phyloP scores from a whole-genome alignment of 53 echinoderm and acorn worm species.

The Paelopatides confundens region DNA sequence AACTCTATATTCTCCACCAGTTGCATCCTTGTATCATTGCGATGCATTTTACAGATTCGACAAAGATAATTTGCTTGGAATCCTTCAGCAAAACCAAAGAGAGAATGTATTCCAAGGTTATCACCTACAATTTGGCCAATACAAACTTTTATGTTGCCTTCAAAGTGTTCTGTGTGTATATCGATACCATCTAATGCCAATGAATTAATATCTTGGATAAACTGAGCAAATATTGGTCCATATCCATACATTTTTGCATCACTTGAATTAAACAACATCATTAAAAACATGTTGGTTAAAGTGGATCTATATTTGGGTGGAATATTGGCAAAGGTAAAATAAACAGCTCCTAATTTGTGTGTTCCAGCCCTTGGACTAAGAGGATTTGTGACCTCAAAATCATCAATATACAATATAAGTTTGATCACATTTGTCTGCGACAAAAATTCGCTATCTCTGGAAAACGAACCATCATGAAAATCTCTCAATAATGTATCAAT shows the following conservation, averaged over 20 bases:
- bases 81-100: constrained; percentile 53
- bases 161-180: constrained; percentile 16
- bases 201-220: constrained; percentile 36
- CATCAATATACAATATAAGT: too few relatives aligned
- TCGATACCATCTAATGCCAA: constrained; percentile 44
- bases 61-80: constrained; percentile 49
- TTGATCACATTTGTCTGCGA: constrained; percentile 12
- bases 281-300: constrained; percentile 29
- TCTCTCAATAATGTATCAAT: constrained; percentile 47
- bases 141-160: constrained; percentile 27
- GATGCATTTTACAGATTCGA: constrained; percentile 48
- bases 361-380: constrained; percentile 57
- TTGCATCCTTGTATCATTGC: neutral
- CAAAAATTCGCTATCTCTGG: constrained; percentile 21
- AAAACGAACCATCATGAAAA: constrained; percentile 58
- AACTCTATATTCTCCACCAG: neutral
- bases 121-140: constrained; percentile 50
- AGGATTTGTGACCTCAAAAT: too few relatives aligned
- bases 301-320: constrained; percentile 53
- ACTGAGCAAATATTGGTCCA: constrained; percentile 14
- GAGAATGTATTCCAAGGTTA: too few relatives aligned
- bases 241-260: constrained; percentile 53
- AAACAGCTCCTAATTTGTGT: too few relatives aligned
- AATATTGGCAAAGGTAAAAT: constrained; percentile 41
- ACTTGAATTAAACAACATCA: constrained; percentile 24